Evolutionary conservation across 2,888 invertebrate genomes (phyloP), one percentile per base, ranked within the genome.

Genomic region (Zygothrica quintamaculata): DNA sequence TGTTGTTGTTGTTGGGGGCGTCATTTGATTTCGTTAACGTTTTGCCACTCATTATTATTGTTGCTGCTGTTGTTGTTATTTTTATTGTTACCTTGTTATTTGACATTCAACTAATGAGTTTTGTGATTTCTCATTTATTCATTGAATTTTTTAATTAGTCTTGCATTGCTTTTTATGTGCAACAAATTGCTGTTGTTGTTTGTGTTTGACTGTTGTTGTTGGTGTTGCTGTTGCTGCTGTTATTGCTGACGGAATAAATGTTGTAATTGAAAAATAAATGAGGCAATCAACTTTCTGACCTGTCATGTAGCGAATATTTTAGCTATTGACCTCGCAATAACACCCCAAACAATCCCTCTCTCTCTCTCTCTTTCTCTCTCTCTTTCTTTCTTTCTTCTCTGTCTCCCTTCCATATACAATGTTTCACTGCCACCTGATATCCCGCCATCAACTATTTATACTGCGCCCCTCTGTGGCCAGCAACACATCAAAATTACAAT

Each of bases 191-290:
- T 64, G 59, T 56, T 31, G 52, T 8, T 52, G 25, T 46, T 8
- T 55, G 34, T n/a, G 40, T 33, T 7, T 56, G 50, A n/a, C 8
- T 51, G n/a, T 6, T 40, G 36, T 52, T 53, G 39, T 37, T 57
- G 18, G 37, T 47, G 34, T 11, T 53, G 37, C 55, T 50, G 31
- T 15, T 59, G 36, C 12, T 65, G 46, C 34, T 59, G 34, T 57
- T 56, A 40, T 52, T 53, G 60, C 65, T 68, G 69, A 61, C 73
- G 74, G 52, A 61, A 84, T 82, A 87, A 86, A 77, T 87, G 82
- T 80, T 82, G 87, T 81, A 87, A 87, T 81, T 84, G 81, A 80
- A 80, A 80, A 87, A 84, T 80, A 80, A 80, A 80, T 80, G 80
- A 80, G 84, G 80, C 80, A 80, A 80, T 81, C 80, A 81, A 87